phyloP scores from a whole-genome alignment of 2,888 invertebrate genomes.

The Tachina lurida region DNA sequence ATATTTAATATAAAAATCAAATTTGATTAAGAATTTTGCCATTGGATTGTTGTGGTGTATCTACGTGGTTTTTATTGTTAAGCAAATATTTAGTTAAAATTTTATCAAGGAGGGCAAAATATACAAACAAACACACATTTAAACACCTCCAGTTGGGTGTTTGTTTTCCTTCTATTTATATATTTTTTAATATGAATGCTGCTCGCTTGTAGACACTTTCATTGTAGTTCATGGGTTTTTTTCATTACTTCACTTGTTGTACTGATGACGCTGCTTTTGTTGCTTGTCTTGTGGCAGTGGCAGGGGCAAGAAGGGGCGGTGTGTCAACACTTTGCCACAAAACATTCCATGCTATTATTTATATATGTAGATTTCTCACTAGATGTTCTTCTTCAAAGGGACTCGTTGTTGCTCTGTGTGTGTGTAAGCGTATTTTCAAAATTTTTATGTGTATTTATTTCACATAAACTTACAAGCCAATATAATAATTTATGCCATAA shows the following conservation, averaged over 20 bases:
- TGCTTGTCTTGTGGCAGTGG: slow-evolving; percentile 3
- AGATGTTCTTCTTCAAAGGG: not conserved
- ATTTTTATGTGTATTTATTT: slow-evolving; percentile 36
- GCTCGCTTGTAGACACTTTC: slow-evolving; percentile 13
- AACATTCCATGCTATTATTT: slow-evolving; percentile 3
- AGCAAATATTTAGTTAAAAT: slow-evolving; percentile 52
- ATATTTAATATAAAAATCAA: slow-evolving; percentile 80
- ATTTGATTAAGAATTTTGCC: slow-evolving; percentile 73
- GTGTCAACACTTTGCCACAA: slow-evolving; percentile 16
- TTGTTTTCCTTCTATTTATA: slow-evolving; percentile 8
- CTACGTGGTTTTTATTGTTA: slow-evolving; percentile 21
- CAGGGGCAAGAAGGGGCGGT: not conserved
- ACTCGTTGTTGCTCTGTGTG: slow-evolving; percentile 5
- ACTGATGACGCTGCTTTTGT: slow-evolving; percentile 7
- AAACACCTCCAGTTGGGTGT: not conserved
- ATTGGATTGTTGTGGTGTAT: slow-evolving; percentile 20
- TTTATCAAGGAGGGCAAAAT: not conserved
- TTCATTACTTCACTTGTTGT: slow-evolving; percentile 12
- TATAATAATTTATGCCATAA: slow-evolving; percentile 65
- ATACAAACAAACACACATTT: not conserved
- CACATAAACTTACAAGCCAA: slow-evolving; percentile 40
- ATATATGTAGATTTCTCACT: not conserved
- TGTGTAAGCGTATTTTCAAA: not conserved
- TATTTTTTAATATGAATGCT: not conserved
- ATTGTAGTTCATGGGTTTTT: slow-evolving; percentile 22